A percentile compares a stretch with the other conserved stretches of the same genome.
phyloP scores from a whole-genome alignment of 2,888 invertebrate species.

The Xestia rhomboidea region DNA sequence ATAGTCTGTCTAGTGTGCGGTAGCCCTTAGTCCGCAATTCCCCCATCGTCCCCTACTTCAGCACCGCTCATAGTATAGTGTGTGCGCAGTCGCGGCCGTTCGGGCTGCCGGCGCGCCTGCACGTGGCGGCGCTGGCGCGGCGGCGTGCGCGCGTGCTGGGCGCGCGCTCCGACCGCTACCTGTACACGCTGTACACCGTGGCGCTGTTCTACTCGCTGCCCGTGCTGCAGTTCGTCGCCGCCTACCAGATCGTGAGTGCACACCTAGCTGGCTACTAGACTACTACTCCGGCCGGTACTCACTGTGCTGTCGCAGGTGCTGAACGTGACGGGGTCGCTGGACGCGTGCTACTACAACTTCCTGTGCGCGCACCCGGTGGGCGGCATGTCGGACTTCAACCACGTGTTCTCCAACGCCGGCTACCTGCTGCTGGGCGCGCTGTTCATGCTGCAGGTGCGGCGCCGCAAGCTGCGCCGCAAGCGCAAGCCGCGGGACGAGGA shows the following conservation, averaged over 20 bases:
- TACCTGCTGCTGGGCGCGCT: slow-evolving; percentile 95
- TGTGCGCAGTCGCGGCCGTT: slow-evolving; percentile 71
- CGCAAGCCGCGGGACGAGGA: slow-evolving; percentile 80
- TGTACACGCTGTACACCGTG: slow-evolving; percentile 93
- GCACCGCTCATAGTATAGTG: no score
- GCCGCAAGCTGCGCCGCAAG: slow-evolving; percentile 75
- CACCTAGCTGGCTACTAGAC: not conserved
- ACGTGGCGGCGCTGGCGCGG: slow-evolving; percentile 83
- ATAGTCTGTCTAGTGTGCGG: no score
- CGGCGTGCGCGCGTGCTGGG: slow-evolving; percentile 81
- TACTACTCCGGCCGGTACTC: not conserved
- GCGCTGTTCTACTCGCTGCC: slow-evolving; percentile 96
- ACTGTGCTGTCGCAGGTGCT: slow-evolving; percentile 89
- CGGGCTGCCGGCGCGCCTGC: slow-evolving; percentile 86
- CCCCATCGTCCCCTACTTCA: no score
- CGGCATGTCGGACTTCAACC: slow-evolving; percentile 95
- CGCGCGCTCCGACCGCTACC: slow-evolving; percentile 89
- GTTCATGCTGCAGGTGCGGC: slow-evolving; percentile 93
- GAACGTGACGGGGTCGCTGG: slow-evolving; percentile 95
- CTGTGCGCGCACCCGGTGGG: slow-evolving; percentile 95
- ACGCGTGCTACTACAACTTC: slow-evolving; percentile 98
- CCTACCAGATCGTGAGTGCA: slow-evolving; percentile 93
- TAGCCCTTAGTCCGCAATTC: no score
- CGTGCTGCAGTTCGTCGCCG: slow-evolving; percentile 95
- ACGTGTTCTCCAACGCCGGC: slow-evolving; percentile 96